Evolutionary conservation across 2,888 invertebrate species (phyloP), one percentile per base, ranked within the genome.

Genomic region (Drosophila bunnanda): DNA sequence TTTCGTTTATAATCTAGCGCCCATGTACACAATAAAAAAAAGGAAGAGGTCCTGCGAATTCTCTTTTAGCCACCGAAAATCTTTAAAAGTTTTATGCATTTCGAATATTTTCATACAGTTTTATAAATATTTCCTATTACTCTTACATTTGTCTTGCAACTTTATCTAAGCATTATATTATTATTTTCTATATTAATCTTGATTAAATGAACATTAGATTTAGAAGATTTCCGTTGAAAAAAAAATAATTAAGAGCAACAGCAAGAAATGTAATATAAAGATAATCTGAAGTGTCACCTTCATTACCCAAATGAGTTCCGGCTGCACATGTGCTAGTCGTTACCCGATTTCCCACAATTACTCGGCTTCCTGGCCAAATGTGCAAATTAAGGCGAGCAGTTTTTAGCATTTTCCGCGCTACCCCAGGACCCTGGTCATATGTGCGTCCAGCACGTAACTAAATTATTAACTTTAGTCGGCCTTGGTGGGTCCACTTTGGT

Each of bases 401-500:
- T 64, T 64, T 59, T 62, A 58, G 76, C 70, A 72, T 17, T 34
- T 32, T 13, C 4, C 10, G 68, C 10, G 50, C 22, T 62, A 34
- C 34, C 36, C 56, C 66, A 25, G 48, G 28, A 52, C 52, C 50
- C 41, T 56, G 53, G 54, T 60, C 82, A 82, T 75, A 78, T 82
- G 82, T 77, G 77, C 54, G 38, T 38, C 48, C 57, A 61, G 34
- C 68, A 55, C 43, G 64, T 48, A 66, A 73, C 69, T 80, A 39
- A 82, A 82, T 78, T 78, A 82, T 85, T 85, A 76, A 85, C 69
- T 59, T 68, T 58, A 34, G 70, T 58, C 71, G 67, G 61, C 85
- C 80, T 80, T 82, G 66, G 75, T 41, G 38, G 79, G 32, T 22
- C 39, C 41, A 64, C 61, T 73, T 59, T 56, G 38, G 57, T 61